Conservation (phyloP, 2,113 vertebrate species). For the Thalassoma bifasciatum region DNA sequence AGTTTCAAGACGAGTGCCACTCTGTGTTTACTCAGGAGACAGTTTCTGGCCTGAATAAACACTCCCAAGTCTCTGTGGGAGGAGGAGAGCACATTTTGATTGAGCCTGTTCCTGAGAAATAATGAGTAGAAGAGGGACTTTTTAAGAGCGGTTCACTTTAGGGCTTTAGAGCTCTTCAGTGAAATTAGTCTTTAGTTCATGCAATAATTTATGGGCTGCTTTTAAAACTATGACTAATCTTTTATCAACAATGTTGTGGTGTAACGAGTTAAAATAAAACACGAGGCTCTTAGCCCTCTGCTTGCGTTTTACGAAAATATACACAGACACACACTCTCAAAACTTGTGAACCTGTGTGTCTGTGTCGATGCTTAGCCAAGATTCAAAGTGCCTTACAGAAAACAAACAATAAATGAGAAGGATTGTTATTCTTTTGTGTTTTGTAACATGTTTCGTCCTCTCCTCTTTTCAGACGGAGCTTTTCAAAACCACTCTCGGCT, state of each 20-base stretch:
- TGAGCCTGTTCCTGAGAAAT: conserved; percentile 49
- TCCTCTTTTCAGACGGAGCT: conserved; percentile 80
- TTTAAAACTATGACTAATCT: conserved; percentile 30
- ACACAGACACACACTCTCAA: conserved; percentile 3
- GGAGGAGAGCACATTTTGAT: conserved; percentile 38
- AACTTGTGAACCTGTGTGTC: conserved; percentile 4
- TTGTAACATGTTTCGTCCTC: conserved; percentile 13
- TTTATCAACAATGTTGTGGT: conserved; percentile 7
- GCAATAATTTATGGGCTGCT: conserved; percentile 44
- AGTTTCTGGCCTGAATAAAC: conserved; percentile 47
- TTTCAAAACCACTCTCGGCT: conserved; percentile 94
- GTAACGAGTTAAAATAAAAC: conserved; percentile 22
- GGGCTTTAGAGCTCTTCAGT: conserved; percentile 33
- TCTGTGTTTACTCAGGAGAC: conserved; percentile 44
- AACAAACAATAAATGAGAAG: conserved; percentile 2
- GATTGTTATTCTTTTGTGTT: conserved; percentile 3
- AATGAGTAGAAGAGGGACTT: conserved; percentile 41
- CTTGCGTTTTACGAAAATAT: not conserved
- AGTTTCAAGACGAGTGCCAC: conserved; percentile 25
- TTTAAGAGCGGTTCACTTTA: conserved; percentile 9
- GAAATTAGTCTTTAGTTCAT: conserved; percentile 18
- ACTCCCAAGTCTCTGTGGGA: conserved; percentile 54
- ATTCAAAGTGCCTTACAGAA: conserved; percentile 3
- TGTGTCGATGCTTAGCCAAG: conserved; percentile 33
- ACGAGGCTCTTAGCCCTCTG: conserved; percentile 10